A percentile compares a stretch with the other conserved stretches of the same genome.
Conservation (phyloP, 2,113 vertebrate genomes). For the Macquaria australasica region DNA sequence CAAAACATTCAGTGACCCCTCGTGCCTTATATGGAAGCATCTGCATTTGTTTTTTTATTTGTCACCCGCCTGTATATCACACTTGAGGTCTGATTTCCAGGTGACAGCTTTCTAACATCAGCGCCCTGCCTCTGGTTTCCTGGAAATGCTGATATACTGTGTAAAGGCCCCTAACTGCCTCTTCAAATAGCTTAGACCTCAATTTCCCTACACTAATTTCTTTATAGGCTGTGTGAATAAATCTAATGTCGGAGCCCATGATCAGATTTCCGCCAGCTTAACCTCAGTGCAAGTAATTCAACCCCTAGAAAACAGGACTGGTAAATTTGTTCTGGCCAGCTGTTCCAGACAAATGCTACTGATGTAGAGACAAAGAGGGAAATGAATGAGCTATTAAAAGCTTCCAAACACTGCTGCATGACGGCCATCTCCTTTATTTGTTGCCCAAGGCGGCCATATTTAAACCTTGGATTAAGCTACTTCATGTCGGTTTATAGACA, state of each 20-base stretch:
- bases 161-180: conserved; percentile 3
- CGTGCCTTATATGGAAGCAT: not conserved
- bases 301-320: conserved; percentile 17
- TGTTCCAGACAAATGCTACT: conserved; percentile 32
- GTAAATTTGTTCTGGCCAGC: conserved; percentile 36
- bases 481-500: not conserved
- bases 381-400: conserved; percentile 33
- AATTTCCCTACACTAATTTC: conserved; percentile 37
- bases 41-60: not conserved
- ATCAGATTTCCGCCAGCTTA: conserved; percentile 42
- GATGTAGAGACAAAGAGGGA: conserved; percentile 45
- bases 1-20: not conserved
- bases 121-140: not conserved
- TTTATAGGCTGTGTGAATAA: conserved; percentile 30
- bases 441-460: conserved; percentile 5
- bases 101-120: not conserved
- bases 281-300: conserved; percentile 32
- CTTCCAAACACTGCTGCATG: conserved; percentile 1
- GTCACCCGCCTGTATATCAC: not conserved
- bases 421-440: not conserved
- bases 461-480: conserved; percentile 1
- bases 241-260: not conserved
- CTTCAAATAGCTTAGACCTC: conserved; percentile 27
- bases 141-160: not conserved
- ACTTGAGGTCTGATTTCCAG: not conserved